Conservation (phyloP, 2,888 invertebrate species). For the Anarsia innoxiella region DNA sequence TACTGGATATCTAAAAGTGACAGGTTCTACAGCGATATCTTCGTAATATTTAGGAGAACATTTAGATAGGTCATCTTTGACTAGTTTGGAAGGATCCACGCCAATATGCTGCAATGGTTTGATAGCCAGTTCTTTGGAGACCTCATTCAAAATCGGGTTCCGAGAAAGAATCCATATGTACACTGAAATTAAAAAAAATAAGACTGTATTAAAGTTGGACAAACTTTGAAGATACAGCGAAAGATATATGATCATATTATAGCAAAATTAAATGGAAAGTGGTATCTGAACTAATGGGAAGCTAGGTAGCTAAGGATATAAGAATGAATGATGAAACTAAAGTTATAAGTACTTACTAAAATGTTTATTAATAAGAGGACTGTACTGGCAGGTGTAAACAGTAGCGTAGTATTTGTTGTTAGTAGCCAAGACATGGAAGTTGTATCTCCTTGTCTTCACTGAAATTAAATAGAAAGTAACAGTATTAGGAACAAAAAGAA, state of each 20-base stretch:
- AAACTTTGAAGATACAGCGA: no score
- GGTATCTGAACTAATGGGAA: neutral
- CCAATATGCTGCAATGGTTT: constrained; percentile 39
- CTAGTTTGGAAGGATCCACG: constrained; percentile 28
- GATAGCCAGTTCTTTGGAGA: constrained; percentile 46
- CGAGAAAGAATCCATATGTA: constrained; percentile 61
- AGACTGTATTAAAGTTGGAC: no score
- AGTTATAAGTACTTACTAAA: constrained; percentile 50
- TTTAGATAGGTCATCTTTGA: constrained; percentile 38
- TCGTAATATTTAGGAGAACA: constrained; percentile 54
- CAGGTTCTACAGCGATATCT: constrained; percentile 36
- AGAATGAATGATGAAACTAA: no score
- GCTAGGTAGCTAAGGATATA: neutral
- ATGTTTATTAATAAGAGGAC: constrained; percentile 50
- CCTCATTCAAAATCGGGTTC: constrained; percentile 41
- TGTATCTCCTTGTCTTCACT: constrained; percentile 46
- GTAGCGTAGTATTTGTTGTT: constrained; percentile 56
- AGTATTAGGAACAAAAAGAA: no score
- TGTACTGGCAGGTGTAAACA: constrained; percentile 51
- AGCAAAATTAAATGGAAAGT: neutral
- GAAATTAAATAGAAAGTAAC: no score
- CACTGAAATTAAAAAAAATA: constrained; percentile 43
- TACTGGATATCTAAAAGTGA: constrained; percentile 49
- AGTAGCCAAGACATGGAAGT: constrained; percentile 44
- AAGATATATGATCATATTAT: neutral